Percentiles rank a stretch among this genome's conserved stretches.
Evolutionary conservation across 2,888 invertebrate genomes (phyloP).

Genomic region (Polymixis flavicincta): DNA sequence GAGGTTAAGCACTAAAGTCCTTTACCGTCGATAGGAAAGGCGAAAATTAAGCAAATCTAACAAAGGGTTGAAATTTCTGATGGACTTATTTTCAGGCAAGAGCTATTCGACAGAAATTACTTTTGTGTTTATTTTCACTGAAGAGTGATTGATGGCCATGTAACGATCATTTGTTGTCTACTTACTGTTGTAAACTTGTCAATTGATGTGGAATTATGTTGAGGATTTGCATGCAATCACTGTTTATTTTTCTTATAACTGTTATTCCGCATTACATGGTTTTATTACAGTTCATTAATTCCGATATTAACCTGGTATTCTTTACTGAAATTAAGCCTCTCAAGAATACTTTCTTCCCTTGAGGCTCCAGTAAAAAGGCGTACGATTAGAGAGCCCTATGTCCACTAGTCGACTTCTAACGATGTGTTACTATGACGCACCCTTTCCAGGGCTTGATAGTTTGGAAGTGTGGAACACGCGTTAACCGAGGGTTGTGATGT

Average conservation of each 20-base stretch:
- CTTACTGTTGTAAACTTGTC: constrained; percentile 37
- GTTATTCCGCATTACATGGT: constrained; percentile 11
- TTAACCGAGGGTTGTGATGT: not conserved
- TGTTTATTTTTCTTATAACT: constrained; percentile 10
- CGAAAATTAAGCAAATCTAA: no score
- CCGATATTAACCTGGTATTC: not conserved
- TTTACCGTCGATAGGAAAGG: no score
- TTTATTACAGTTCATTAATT: constrained; percentile 1
- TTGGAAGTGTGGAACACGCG: not conserved
- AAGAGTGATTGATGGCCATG: constrained; percentile 9
- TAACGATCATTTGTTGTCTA: constrained; percentile 32
- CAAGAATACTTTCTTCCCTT: not conserved
- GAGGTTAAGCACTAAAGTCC: no score
- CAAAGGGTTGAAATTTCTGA: no score
- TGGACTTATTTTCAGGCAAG: no score
- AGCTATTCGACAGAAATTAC: no score
- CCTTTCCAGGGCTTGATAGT: not conserved
- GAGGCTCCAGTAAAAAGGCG: not conserved
- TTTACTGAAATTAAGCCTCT: not conserved
- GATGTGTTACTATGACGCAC: not conserved
- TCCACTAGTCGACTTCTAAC: not conserved
- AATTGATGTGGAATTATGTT: constrained; percentile 42
- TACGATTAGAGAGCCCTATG: not conserved
- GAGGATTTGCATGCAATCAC: constrained; percentile 41
- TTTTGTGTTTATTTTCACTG: constrained; percentile 22